Evolutionary conservation across 2,797 vertebrate genomes (phyloP).

Genomic region (Pangasius larnaudii): DNA sequence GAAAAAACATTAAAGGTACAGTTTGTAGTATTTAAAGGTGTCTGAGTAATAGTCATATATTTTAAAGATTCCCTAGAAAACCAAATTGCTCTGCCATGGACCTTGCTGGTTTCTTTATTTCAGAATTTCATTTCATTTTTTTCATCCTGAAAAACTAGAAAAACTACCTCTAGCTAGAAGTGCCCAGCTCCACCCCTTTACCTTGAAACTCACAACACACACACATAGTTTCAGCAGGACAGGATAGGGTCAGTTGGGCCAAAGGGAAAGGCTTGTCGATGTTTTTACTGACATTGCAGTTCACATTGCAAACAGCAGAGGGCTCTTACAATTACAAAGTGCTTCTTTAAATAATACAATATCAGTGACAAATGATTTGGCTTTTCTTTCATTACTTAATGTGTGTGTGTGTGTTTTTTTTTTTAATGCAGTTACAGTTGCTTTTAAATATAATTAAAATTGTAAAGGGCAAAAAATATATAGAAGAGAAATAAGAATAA

Average conservation of each 20-base stretch:
- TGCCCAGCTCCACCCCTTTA: neutral
- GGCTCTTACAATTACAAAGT: neutral
- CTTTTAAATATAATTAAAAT: neutral
- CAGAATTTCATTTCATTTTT: neutral
- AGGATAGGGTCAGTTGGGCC: neutral
- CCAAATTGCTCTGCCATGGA: neutral
- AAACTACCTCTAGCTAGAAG: neutral
- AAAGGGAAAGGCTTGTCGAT: neutral
- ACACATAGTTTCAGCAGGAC: neutral
- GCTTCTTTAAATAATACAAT: neutral
- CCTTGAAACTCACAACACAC: conserved; percentile 6
- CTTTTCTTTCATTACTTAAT: neutral
- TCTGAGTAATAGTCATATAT: neutral
- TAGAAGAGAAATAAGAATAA: neutral
- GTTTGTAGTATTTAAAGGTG: neutral
- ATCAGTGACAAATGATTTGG: neutral
- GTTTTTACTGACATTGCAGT: neutral
- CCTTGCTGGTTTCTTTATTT: neutral
- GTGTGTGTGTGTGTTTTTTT: too few species aligned
- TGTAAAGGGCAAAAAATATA: neutral
- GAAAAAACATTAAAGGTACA: neutral
- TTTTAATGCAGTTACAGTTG: neutral
- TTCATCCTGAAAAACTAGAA: neutral
- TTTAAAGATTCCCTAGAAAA: neutral
- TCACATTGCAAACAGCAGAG: neutral